Base-by-base conservation (phyloP, 2,888 invertebrate species). In the Hirtodrosophila duncani region DNA sequence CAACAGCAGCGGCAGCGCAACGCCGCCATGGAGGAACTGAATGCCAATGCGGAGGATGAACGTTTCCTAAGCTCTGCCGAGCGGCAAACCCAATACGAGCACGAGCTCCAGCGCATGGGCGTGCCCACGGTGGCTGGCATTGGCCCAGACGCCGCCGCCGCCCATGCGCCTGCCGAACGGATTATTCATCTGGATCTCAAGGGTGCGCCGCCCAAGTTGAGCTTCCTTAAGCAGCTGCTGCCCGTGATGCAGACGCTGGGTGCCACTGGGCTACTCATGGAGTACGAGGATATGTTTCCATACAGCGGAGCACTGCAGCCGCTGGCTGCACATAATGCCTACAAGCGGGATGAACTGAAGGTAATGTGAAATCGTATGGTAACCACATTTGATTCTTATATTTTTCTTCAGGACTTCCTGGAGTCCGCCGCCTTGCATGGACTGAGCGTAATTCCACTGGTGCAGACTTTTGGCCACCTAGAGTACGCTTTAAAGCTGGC, bases 221-320 rank as follows among this genome's bases (percentile, higher is more conserved):
- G 63, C 7, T 92, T 89, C 79, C 86, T 91, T 14, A 89, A 90
- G 80, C 88, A 89, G 66, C 67, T 91, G 13, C 86, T 91, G 59
- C 89, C 90, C 10, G 83, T 91, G 44, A 82, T 91, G 3, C 90
- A 89, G 67, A 88, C 88, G 9, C 80, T 92, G 51, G 91, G 93
- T 6, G 93, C 93, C 5, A 94, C 93, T 3, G 94, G 94, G 0
- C 84, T 94, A 34, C 82, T 92, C 11, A 84, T 92, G 63, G 94
- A 94, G 84, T 94, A 93, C 88, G 94, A 94, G 86, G 94, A 94
- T 79, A 93, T 92, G 91, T 94, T 94, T 85, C 94, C 94, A 0
- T 94, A 91, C 85, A 87, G 85, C 34, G 92, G 91, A 1, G 75
- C 83, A 1, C 83, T 94, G 23, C 88, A 88, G 75, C 86, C 83